These are phyloP conservation scores for Dendrolimus pini DNA, from an alignment of 2,888 invertebrate species.

Conservation along the genomic window DNA sequence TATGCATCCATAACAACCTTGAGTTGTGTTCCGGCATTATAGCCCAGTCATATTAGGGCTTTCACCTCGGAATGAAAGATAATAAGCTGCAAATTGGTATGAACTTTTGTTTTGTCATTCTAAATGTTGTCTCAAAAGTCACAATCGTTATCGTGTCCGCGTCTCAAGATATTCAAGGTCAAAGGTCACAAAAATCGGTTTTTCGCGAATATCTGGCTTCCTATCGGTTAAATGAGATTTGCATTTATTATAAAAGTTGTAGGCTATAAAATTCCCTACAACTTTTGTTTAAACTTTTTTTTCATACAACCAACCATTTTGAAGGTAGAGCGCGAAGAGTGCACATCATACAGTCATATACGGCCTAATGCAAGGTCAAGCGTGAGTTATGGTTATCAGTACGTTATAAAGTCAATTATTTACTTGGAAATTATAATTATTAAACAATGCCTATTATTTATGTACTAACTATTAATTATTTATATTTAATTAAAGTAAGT, in stretches of 20 bases:
- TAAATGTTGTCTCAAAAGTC: conserved; percentile 9
- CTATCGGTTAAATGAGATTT: conserved; percentile 10
- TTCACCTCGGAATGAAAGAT: conserved; percentile 7
- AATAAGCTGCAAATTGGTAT: conserved; percentile 10
- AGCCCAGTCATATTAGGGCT: too few relatives aligned
- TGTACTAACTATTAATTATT: conserved; percentile 14
- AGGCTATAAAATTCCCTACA: conserved; percentile 10
- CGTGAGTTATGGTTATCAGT: conserved; percentile 19
- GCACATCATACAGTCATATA: conserved; percentile 17
- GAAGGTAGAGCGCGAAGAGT: conserved; percentile 16
- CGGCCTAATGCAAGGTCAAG: conserved; percentile 20
- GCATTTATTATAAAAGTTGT: conserved; percentile 12
- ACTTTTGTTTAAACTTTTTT: too few relatives aligned
- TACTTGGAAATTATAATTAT: conserved; percentile 6
- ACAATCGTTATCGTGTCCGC: conserved; percentile 9
- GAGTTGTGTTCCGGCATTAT: not conserved
- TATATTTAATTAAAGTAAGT: conserved; percentile 10
- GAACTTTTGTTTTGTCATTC: conserved; percentile 9
- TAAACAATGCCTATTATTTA: conserved; percentile 14
- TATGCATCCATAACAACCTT: not conserved
- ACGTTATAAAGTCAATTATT: conserved; percentile 14
- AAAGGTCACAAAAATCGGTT: conserved; percentile 4
- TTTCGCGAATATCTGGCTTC: conserved; percentile 11
- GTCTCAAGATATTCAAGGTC: conserved; percentile 10
- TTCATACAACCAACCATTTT: conserved; percentile 12